These are phyloP conservation scores for Mergus octosetaceus DNA, from an alignment of 2,797 vertebrate species.

Conservation along the genomic window DNA sequence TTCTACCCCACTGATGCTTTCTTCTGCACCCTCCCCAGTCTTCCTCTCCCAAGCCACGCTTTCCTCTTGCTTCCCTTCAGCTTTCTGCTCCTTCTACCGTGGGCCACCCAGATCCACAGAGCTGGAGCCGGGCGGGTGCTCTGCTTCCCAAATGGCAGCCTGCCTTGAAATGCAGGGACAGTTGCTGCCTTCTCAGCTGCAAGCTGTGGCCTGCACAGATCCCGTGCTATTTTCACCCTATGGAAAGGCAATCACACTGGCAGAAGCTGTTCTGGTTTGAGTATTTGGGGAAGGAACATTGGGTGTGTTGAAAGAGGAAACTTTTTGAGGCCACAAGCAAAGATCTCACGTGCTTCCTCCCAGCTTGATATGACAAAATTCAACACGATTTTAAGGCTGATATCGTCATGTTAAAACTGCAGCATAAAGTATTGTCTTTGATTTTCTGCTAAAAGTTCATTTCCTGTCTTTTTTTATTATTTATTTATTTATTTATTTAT, in stretches of 20 bases:
- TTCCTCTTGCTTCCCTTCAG: not conserved
- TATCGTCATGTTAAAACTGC: not conserved
- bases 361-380: not conserved
- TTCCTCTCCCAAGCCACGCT: not conserved
- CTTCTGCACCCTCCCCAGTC: not conserved
- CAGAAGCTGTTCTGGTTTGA: not conserved
- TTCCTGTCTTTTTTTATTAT: not conserved
- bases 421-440: not conserved
- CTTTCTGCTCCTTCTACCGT: fast-evolving
- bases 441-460: not conserved
- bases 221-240: fast-evolving
- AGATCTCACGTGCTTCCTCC: not conserved
- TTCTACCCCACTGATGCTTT: not conserved
- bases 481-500: too few species aligned
- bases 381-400: not conserved
- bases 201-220: fast-evolving
- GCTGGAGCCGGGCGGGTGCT: not conserved
- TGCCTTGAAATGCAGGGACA: not conserved
- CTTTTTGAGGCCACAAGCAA: not conserved
- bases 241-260: not conserved
- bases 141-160: not conserved
- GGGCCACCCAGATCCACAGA: not conserved
- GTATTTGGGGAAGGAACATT: not conserved
- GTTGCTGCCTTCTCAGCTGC: fast-evolving
- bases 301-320: not conserved